phyloP scores from a whole-genome alignment of 92 coral and sea anemone genomes.

The Phenganax subtilis region DNA sequence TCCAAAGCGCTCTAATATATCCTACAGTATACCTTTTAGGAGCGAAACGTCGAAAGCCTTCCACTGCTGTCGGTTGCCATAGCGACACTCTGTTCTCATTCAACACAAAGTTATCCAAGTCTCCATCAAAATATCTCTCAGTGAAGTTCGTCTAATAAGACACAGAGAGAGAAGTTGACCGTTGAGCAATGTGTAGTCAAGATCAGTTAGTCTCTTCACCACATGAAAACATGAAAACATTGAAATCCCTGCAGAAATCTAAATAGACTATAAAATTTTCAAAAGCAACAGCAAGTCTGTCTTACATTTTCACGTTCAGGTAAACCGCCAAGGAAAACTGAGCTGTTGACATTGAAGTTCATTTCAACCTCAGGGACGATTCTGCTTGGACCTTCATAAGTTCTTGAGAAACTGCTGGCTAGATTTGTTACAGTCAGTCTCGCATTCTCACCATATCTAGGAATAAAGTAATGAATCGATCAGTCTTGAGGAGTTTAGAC shows the following conservation, averaged over 20 bases:
- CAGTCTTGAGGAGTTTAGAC: too few relatives aligned
- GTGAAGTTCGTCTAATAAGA: slow-evolving; percentile 60
- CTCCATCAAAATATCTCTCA: slow-evolving; percentile 76
- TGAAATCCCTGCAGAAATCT: too few relatives aligned
- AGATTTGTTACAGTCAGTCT: slow-evolving; percentile 80
- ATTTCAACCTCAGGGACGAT: slow-evolving; percentile 35
- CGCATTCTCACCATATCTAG: slow-evolving; percentile 61
- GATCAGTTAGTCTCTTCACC: too few relatives aligned
- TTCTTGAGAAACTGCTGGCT: slow-evolving; percentile 58
- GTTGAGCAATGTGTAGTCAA: too few relatives aligned
- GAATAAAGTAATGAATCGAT: neutral
- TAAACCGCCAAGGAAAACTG: slow-evolving; percentile 69
- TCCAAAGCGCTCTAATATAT: neutral
- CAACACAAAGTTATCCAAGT: slow-evolving; percentile 74
- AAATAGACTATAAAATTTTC: neutral
- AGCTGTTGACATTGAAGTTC: slow-evolving; percentile 43
- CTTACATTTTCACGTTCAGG: slow-evolving; percentile 69
- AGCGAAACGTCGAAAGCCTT: slow-evolving; percentile 75
- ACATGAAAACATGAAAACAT: too few relatives aligned
- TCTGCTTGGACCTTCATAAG: slow-evolving; percentile 54
- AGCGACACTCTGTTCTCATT: slow-evolving; percentile 63
- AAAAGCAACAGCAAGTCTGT: neutral
- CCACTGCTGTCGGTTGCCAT: slow-evolving; percentile 69
- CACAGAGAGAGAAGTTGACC: neutral
- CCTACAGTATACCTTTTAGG: slow-evolving; percentile 59